Evolutionary conservation across 2,888 invertebrate genomes (phyloP), one percentile per base, ranked within the genome.

Genomic region (Nemapogon koenigi): DNA sequence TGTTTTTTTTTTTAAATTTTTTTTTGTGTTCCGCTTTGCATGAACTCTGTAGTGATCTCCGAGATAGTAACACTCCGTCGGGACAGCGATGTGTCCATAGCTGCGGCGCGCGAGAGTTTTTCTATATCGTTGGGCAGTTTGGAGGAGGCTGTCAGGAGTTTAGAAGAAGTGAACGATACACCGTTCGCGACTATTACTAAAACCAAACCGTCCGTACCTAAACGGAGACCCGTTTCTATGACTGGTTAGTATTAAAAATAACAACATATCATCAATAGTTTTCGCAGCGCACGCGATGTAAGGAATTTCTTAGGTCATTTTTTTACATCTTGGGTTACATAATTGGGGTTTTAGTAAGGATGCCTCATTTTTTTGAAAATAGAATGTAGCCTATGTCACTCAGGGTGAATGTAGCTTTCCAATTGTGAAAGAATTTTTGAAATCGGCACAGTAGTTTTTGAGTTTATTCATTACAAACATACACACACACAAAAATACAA

Each of bases 171-270:
- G 1, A 56, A 57, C 32, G 73, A 78, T 26, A 49, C 63, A 1
- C 75, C 73, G 0, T 79, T 69, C 47, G 80, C 80, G 0, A 79
- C 80, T 1, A 60, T 80, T 28, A 71, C 70, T 41, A 81, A 75
- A 56, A 49, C 46, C 39, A 78, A 78, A 43, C 75, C 80, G 0
- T 75, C 76, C 3, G 75, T 79, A 45, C 79, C 79, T 1, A 81
- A 83, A 48, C 64, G 83, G 41, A 61, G 84, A 42, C 84, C 85
- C 6, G 58, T 84, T 19, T 84, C 84, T 38, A 83, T 84, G 82
- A 71, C 82, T 59, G 84, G 84, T 85, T 59, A 68, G 68, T 50
- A 32, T 6, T 27, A 19, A n/a, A n/a, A n/a, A n/a, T n/a, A n/a
- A n/a, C n/a, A n/a, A n/a, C n/a, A n/a, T n/a, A n/a, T n/a, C n/a